Conservation (phyloP, 2,113 vertebrate genomes). For the Deroptyus accipitrinus region DNA sequence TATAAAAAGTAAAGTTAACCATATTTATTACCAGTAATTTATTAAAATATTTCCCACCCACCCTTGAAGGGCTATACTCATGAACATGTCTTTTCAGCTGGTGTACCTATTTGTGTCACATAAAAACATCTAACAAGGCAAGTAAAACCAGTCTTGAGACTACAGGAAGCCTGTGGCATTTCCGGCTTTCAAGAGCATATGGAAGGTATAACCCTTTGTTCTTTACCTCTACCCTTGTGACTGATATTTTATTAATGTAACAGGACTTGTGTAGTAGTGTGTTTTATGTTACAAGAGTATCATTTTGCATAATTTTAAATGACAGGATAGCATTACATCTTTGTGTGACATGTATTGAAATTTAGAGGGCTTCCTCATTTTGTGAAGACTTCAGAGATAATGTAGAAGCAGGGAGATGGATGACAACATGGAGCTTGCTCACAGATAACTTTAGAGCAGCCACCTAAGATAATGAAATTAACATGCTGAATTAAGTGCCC, state of each 20-base stretch:
- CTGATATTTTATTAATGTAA: not conserved
- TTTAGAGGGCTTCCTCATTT: not conserved
- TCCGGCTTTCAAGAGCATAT: not conserved
- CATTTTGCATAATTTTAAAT: not conserved
- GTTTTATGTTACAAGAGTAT: not conserved
- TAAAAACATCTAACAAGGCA: not conserved
- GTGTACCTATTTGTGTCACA: not conserved
- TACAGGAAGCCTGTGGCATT: not conserved
- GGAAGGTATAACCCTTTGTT: not conserved
- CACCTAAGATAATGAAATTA: not conserved
- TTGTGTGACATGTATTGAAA: not conserved
- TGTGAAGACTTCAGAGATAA: not conserved
- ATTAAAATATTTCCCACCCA: not conserved
- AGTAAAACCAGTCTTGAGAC: not conserved
- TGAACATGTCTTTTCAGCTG: not conserved
- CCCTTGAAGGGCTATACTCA: not conserved
- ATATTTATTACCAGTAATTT: not conserved
- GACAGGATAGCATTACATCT: not conserved
- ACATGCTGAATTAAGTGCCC: not conserved
- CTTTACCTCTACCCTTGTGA: not conserved
- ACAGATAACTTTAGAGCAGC: not conserved
- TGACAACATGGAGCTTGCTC: not conserved
- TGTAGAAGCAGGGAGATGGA: not conserved
- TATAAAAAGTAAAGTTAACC: not conserved
- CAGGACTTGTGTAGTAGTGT: accelerated